Evolutionary conservation across 1,140 invertebrate genomes (phyloP), one percentile per base, ranked within the genome.

Genomic region (Pogonognathellus flavescens): DNA sequence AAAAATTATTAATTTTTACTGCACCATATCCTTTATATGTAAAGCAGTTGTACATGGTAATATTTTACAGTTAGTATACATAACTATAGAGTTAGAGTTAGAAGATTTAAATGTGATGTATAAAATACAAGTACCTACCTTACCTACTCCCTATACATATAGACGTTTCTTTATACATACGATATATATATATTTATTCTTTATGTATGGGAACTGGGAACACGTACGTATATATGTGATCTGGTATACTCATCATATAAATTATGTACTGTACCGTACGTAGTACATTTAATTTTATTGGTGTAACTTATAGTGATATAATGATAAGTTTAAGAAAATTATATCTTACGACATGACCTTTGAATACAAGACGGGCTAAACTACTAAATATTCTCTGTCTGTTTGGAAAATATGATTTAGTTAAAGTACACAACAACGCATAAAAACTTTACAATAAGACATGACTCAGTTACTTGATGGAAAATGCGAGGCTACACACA

Each of bases 331-430:
- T 76, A 76, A 76, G 41, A 25, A 76, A 76, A 76, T 76, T 76
- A 76, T 76, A 76, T 76, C 70, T 76, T 76, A 76, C 70, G 70
- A 76, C 41, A 76, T 76, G 70, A 76, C 70, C 70, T 76, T 76
- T 76, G 70, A 76, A 76, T 76, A 49, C 70, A 76, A 76, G 70
- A 76, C 70, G 31, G 70, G 41, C 41, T 76, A 76, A 76, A 76
- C 31, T 31, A 50, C 70, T 76, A 76, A 76, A 76, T 76, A 76
- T 76, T 76, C 70, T 50, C 70, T 76, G 25, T 76, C 70, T 76
- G n/a, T 76, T 25, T 49, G n/a, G 70, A 50, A 76, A 76, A 76
- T 76, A 76, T 50, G 70, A 76, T 76, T 76, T 76, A 76, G 70
- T 16, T 49, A 31, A 31, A 76, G 25, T 50, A 76, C 31, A 76